Percentiles rank a stretch among this genome's conserved stretches.
phyloP scores from a whole-genome alignment of 2,888 invertebrate genomes.

The Calameuta idolon region DNA sequence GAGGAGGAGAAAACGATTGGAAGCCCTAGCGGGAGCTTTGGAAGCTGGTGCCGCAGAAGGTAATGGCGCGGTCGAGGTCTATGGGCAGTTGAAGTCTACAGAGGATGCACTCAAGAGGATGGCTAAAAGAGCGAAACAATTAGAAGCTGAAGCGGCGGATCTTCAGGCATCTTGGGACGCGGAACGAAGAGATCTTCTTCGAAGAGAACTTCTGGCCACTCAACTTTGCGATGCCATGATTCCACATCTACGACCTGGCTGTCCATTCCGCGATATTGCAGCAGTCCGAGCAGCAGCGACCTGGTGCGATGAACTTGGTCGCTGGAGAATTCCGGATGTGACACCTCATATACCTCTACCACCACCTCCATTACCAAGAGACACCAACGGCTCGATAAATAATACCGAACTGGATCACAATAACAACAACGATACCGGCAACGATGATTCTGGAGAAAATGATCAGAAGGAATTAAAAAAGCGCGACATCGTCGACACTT shows the following conservation, averaged over 20 bases:
- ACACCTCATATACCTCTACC: slow-evolving; percentile 55
- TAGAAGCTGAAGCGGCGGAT: slow-evolving; percentile 61
- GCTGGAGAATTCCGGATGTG: slow-evolving; percentile 61
- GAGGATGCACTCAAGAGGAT: slow-evolving; percentile 63
- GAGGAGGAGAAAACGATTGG: slow-evolving; percentile 55
- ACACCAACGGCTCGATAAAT: not conserved
- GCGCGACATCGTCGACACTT: slow-evolving; percentile 56
- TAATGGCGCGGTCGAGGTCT: slow-evolving; percentile 61
- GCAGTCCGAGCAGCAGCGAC: slow-evolving; percentile 56
- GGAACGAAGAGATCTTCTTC: slow-evolving; percentile 60
- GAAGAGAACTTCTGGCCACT: slow-evolving; percentile 59
- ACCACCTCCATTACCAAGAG: slow-evolving; percentile 28
- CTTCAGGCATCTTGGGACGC: slow-evolving; percentile 65
- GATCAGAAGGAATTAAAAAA: slow-evolving; percentile 29
- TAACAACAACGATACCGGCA: slow-evolving; percentile 46
- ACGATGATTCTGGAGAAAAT: not conserved
- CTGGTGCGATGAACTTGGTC: slow-evolving; percentile 62
- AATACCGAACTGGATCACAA: slow-evolving; percentile 49
- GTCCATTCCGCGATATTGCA: slow-evolving; percentile 59
- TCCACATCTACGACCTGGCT: slow-evolving; percentile 62
- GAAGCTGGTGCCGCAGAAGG: slow-evolving; percentile 59
- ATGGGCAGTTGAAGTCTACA: slow-evolving; percentile 62
- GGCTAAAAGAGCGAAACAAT: slow-evolving; percentile 58
- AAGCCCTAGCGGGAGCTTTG: slow-evolving; percentile 57
- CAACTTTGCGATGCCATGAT: slow-evolving; percentile 64